Evolutionary conservation across 2,113 vertebrate genomes (phyloP).

Genomic region (Notiomystis cincta): DNA sequence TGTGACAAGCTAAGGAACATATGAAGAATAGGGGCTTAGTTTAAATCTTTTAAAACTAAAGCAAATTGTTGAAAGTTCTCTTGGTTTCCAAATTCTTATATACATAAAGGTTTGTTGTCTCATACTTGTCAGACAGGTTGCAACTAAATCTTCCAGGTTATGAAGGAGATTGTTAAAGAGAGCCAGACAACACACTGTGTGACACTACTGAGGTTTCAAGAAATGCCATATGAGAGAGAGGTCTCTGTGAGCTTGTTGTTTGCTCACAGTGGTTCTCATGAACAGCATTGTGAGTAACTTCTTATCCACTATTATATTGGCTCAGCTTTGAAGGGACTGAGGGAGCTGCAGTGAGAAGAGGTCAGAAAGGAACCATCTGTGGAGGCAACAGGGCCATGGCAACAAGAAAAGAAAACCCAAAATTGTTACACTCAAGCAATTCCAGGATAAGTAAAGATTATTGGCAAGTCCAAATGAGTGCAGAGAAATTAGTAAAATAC

Average conservation of each 20-base stretch:
- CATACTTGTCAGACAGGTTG: neutral
- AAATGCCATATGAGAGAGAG: neutral
- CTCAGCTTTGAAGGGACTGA: neutral
- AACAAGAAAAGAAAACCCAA: neutral
- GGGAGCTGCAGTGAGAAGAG: neutral
- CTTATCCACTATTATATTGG: neutral
- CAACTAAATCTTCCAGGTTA: neutral
- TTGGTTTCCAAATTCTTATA: neutral
- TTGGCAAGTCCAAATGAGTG: neutral
- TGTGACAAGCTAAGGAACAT: neutral
- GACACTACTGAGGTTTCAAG: neutral
- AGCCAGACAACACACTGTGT: neutral
- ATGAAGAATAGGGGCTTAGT: neutral
- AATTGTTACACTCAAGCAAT: neutral
- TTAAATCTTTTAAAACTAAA: neutral
- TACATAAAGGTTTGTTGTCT: neutral
- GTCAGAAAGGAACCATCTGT: neutral
- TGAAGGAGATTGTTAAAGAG: neutral
- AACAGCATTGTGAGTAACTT: neutral
- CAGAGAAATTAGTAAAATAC: neutral
- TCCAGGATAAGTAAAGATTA: neutral
- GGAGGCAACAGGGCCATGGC: neutral
- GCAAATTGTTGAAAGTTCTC: neutral
- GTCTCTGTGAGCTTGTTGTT: neutral
- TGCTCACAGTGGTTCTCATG: neutral